Conservation (phyloP, 2,797 vertebrate genomes). For the Danio aesculapii region DNA sequence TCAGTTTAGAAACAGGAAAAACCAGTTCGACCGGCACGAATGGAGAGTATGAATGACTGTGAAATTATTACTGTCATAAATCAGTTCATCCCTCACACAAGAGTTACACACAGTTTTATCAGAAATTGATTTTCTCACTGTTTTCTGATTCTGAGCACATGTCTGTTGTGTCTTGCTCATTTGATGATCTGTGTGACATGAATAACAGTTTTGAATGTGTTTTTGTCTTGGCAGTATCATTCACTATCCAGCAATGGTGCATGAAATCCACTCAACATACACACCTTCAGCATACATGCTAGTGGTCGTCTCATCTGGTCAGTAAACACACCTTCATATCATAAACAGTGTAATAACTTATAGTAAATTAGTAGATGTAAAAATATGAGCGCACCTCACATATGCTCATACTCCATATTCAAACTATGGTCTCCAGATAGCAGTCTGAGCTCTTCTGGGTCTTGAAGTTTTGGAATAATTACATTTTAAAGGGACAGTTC, state of each 20-base stretch:
- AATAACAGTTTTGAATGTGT: not conserved
- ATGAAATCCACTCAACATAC: slow-evolving; percentile 48
- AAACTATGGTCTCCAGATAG: not conserved
- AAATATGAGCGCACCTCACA: not conserved
- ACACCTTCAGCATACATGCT: slow-evolving; percentile 56
- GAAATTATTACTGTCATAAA: not conserved
- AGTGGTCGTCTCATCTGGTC: slow-evolving; percentile 60
- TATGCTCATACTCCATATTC: not conserved
- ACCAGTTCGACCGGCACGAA: slow-evolving; percentile 42
- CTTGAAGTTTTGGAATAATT: slow-evolving; percentile 9
- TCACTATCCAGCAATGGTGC: slow-evolving; percentile 55
- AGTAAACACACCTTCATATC: slow-evolving; percentile 3
- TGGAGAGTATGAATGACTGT: not conserved
- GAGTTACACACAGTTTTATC: not conserved
- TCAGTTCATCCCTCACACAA: not conserved
- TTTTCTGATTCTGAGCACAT: not conserved
- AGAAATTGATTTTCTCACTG: not conserved
- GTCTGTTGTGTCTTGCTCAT: not conserved
- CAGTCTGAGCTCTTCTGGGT: not conserved
- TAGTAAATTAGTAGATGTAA: not conserved
- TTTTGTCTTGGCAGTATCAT: slow-evolving; percentile 41
- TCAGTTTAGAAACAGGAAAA: slow-evolving; percentile 45
- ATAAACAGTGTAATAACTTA: not conserved
- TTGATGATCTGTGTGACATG: not conserved
- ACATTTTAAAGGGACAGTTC: no score